Base-by-base conservation (phyloP, 2,888 invertebrate species). In the Masnerella sp. region DNA sequence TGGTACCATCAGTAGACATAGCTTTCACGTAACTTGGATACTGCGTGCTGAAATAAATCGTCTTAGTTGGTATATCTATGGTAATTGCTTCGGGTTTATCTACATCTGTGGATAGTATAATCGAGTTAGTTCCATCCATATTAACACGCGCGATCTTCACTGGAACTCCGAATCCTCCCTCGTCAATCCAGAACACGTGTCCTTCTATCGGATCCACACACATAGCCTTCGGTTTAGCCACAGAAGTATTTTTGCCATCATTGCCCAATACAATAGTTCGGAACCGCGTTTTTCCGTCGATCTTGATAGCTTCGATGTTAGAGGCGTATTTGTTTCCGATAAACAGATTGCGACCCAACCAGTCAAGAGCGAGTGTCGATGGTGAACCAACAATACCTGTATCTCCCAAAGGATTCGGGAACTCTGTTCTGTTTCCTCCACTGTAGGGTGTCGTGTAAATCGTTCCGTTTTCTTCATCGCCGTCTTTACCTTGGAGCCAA, bases 291-390 rank as follows among this genome's bases (percentile, higher is more conserved):
- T 96, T 94, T 0, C 96, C 95, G 82, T 96, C 96, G 0, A 96
- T 92, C 77, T 94, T 91, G 0, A 97, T 91, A 0, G 96, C 92
- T 88, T 98, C 97, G 75, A 99, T 94, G 77, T 96, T 97, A 58
- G 96, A 95, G 0, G 96, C 95, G 1, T 93, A 90, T 30, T 94
- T 91, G 83, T 98, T 98, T 18, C 96, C 97, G 86, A 98, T 93
- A 86, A 94, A 98, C 28, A 99, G 87, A 88, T 99, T 99, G 58
- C 97, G 90, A 2, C 98, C 98, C 15, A 98, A 90, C 98, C 99
- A 99, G 86, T 99, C 99, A 83, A 98, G 95, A 0, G 98, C 98
- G 34, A 99, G 91, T 0, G 95, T 92, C 28, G 95, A 95, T 0
- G 98, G 96, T 0, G 96, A 94, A 0, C 98, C 97, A 5, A 97